Evolutionary conservation across 2,888 invertebrate species (phyloP).

Genomic region (Bombylius major): DNA sequence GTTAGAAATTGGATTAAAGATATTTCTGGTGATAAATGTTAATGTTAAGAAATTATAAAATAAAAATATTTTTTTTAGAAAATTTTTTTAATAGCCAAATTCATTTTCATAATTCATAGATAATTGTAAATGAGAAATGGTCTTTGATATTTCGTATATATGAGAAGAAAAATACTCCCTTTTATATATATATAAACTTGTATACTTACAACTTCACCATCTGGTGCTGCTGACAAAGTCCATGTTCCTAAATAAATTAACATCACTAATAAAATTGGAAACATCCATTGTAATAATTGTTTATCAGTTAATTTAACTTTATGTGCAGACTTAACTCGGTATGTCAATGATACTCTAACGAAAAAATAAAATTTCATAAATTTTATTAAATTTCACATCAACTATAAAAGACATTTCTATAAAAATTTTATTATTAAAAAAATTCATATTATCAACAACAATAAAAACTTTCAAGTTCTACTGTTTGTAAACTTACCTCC

Average conservation of each 20-base stretch:
- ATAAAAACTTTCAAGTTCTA: neutral
- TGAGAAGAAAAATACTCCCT: no score
- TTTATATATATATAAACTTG: no score
- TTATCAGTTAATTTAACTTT: slow-evolving; percentile 87
- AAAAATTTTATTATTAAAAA: neutral
- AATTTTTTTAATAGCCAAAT: no score
- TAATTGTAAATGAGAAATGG: no score
- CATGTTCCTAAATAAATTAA: slow-evolving; percentile 78
- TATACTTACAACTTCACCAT: slow-evolving; percentile 59
- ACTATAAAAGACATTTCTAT: neutral
- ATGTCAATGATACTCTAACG: slow-evolving; percentile 74
- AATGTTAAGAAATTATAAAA: no score
- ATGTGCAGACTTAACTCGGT: slow-evolving; percentile 85
- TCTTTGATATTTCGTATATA: no score
- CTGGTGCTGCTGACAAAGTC: slow-evolving; percentile 79
- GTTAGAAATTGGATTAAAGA: no score
- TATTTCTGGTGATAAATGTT: no score
- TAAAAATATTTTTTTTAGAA: no score
- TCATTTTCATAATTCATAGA: no score
- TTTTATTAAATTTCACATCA: no score
- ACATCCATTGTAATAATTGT: slow-evolving; percentile 84
- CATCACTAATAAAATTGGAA: slow-evolving; percentile 81
- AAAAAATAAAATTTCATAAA: neutral
- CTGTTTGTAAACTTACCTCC: slow-evolving; percentile 54
- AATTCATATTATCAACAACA: neutral